phyloP scores from a whole-genome alignment of 2,113 vertebrate genomes.

The Ctenomys sociabilis region DNA sequence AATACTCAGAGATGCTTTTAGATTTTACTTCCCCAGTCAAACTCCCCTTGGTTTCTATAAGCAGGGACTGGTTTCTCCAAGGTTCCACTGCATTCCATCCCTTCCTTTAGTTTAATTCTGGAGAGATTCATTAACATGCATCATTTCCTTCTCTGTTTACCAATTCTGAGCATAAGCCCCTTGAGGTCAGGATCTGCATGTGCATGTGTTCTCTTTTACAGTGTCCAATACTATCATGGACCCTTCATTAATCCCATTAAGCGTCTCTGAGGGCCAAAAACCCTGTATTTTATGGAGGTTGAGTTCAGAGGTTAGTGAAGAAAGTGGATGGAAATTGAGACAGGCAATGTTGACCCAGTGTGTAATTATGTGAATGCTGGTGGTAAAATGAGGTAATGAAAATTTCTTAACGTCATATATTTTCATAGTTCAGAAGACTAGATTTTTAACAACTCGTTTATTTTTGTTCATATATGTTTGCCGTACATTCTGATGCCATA shows the following conservation, averaged over 20 bases:
- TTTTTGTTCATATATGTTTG: background rate
- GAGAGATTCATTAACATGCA: background rate
- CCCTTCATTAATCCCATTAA: background rate
- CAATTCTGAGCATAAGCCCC: background rate
- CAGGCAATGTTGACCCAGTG: background rate
- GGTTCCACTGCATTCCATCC: background rate
- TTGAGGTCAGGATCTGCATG: background rate
- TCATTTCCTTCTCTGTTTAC: background rate
- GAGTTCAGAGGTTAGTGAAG: background rate
- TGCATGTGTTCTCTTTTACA: background rate
- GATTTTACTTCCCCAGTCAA: background rate
- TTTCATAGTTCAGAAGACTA: background rate
- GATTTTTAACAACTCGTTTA: background rate
- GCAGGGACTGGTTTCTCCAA: background rate
- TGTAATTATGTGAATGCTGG: background rate
- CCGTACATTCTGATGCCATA: background rate
- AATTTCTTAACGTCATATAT: background rate
- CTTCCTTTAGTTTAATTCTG: background rate
- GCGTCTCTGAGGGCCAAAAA: background rate
- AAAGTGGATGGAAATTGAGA: background rate
- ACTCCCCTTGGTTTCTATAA: background rate
- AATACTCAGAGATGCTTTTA: background rate
- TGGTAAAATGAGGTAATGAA: background rate
- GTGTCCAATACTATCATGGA: background rate
- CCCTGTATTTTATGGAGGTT: rapidly evolving